Percentiles rank a stretch among this genome's conserved stretches.
Conservation (phyloP, 1,140 invertebrate genomes). For the Pseudoatta argentina region DNA sequence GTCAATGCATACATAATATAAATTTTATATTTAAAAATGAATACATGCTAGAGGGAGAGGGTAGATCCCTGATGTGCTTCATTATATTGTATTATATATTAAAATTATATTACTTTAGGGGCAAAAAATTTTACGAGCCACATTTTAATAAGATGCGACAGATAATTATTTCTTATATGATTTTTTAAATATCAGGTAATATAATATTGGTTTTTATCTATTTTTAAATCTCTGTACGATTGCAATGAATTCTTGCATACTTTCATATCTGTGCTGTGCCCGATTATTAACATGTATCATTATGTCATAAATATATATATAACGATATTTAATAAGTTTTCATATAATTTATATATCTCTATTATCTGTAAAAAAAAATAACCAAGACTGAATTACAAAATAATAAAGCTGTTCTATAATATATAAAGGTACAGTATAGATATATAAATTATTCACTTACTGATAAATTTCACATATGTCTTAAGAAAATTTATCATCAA, state of each 20-base stretch:
- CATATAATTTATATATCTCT: slow-evolving; percentile 16
- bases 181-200: background rate
- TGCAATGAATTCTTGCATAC: background rate
- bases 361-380: background rate
- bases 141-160: background rate
- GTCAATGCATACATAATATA: background rate
- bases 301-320: slow-evolving; percentile 27
- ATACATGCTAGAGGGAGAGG: background rate
- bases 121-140: background rate
- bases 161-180: background rate
- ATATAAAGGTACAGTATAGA: background rate
- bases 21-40: background rate
- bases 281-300: slow-evolving; percentile 12
- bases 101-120: background rate
- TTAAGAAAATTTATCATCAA: background rate
- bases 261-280: background rate
- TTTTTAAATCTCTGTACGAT: background rate
- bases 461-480: background rate
- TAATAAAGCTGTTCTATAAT: background rate
- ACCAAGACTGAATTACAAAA: background rate
- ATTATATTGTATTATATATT: too few relatives aligned
- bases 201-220: background rate
- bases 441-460: background rate
- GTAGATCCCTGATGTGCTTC: background rate
- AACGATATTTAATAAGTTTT: background rate